phyloP scores from a whole-genome alignment of 2,888 invertebrate species.

The Taphrorychus bicolor region DNA sequence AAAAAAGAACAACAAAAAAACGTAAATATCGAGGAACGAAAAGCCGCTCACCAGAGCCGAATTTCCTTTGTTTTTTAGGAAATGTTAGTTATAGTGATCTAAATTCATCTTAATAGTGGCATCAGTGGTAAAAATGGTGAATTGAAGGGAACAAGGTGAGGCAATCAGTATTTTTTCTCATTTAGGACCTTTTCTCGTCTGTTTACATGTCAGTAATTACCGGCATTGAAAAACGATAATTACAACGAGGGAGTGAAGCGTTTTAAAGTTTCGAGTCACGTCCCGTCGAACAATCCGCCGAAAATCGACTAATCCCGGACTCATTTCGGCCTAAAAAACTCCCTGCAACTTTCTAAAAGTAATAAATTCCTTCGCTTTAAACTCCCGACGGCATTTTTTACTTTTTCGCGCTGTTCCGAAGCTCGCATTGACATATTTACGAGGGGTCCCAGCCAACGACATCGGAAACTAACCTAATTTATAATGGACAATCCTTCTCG shows the following conservation, averaged over 20 bases:
- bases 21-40: too few relatives aligned
- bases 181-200: too few relatives aligned
- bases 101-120: too few relatives aligned
- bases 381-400: conserved; percentile 34
- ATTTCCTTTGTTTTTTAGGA: too few relatives aligned
- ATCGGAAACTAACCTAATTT: conserved; percentile 57
- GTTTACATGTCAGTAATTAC: background rate
- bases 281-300: conserved; percentile 22
- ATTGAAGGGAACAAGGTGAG: too few relatives aligned
- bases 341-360: conserved; percentile 33
- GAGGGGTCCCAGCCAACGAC: conserved; percentile 52
- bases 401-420: conserved; percentile 35
- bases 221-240: background rate
- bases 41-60: too few relatives aligned
- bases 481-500: conserved; percentile 54
- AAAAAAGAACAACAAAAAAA: too few relatives aligned
- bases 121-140: too few relatives aligned
- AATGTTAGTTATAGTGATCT: too few relatives aligned
- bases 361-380: conserved; percentile 38
- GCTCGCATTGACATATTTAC: conserved; percentile 56
- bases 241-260: background rate
- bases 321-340: conserved; percentile 24
- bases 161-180: too few relatives aligned
- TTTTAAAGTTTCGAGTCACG: conserved; percentile 23
- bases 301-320: conserved; percentile 31